phyloP scores from a whole-genome alignment of 2,888 invertebrate species.

The Pollenia amentaria region DNA sequence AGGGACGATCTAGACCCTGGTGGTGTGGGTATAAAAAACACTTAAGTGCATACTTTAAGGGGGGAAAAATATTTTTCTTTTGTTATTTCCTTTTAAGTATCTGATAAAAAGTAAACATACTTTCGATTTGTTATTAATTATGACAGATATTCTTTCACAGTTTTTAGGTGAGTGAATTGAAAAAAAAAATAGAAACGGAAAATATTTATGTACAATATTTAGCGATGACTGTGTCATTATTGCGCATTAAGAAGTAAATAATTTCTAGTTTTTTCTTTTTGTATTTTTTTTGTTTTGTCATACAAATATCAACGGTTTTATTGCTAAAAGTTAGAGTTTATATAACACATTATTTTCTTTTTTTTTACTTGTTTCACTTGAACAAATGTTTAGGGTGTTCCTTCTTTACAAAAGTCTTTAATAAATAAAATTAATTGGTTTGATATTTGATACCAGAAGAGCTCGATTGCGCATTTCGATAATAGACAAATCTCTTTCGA shows the following conservation, averaged over 20 bases:
- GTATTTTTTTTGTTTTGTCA: not conserved
- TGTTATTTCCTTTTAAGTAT: not conserved
- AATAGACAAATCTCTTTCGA: no score
- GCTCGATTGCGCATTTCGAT: no score
- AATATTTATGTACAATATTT: slow-evolving; percentile 34
- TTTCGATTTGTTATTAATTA: slow-evolving; percentile 32
- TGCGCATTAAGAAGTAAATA: slow-evolving; percentile 44
- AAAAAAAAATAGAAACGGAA: not conserved
- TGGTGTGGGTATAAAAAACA: no score
- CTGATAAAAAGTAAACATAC: not conserved
- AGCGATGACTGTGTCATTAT: slow-evolving; percentile 35
- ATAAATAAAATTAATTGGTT: no score
- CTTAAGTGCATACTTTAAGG: slow-evolving; percentile 3
- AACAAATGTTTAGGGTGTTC: slow-evolving; percentile 3
- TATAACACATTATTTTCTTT: not conserved
- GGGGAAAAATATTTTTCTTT: not conserved
- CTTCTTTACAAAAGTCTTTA: no score
- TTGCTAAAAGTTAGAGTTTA: slow-evolving; percentile 23
- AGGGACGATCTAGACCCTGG: no score
- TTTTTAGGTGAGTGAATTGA: not conserved
- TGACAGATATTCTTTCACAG: slow-evolving; percentile 3
- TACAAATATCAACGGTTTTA: slow-evolving; percentile 31
- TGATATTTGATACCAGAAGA: no score
- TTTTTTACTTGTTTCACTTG: not conserved
- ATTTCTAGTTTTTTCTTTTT: not conserved